phyloP scores from a whole-genome alignment of 1,140 invertebrate genomes.

The Sinella curviseta region DNA sequence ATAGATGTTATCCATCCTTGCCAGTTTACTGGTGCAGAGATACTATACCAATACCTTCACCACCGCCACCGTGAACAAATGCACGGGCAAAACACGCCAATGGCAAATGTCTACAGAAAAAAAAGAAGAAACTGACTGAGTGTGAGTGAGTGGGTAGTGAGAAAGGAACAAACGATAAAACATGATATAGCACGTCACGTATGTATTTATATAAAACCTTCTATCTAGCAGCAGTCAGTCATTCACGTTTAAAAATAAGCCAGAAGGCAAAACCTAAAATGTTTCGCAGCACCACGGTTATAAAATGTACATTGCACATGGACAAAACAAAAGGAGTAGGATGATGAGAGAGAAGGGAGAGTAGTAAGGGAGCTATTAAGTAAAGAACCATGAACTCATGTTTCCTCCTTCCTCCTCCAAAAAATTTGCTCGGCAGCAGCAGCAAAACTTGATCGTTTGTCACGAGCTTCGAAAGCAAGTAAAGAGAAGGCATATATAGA shows the following conservation, averaged over 20 bases:
- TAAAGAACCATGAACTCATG: conserved; percentile 19
- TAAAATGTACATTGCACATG: not conserved
- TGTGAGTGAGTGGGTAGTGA: conserved; percentile 15
- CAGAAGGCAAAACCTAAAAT: not conserved
- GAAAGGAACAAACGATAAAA: not conserved
- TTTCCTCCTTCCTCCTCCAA: not conserved
- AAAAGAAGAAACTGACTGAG: conserved; percentile 10
- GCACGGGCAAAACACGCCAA: not conserved
- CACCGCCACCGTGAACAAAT: not conserved
- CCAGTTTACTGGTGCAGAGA: not conserved
- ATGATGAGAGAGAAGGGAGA: not conserved
- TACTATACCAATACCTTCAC: not conserved
- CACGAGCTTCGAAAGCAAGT: not conserved
- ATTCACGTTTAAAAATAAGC: not conserved
- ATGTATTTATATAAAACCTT: not conserved
- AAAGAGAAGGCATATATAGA: not conserved
- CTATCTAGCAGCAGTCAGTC: not conserved
- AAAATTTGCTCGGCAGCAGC: not conserved
- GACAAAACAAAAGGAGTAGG: not conserved
- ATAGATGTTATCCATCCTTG: not conserved
- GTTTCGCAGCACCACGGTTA: too few species aligned
- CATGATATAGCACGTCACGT: not conserved
- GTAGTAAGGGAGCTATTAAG: conserved; percentile 1
- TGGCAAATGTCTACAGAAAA: not conserved
- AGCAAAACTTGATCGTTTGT: conserved; percentile 19